Conservation (phyloP, 2,113 vertebrate genomes). For the Athene noctua region DNA sequence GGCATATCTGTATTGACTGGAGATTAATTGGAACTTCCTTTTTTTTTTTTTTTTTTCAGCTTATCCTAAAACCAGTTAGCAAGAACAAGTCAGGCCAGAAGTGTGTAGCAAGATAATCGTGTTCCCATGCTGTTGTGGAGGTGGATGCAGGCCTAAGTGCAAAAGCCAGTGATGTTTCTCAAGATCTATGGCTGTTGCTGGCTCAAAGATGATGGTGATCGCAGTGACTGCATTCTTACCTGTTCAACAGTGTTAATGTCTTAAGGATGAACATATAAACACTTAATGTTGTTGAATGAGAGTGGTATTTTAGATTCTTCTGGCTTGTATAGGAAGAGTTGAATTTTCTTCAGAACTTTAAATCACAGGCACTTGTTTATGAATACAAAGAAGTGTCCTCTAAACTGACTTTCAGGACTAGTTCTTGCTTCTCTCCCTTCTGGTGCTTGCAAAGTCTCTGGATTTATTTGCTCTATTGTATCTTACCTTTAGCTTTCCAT, state of each 20-base stretch:
- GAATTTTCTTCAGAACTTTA: not conserved
- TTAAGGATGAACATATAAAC: not conserved
- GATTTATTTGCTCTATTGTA: not conserved
- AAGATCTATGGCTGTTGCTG: not conserved
- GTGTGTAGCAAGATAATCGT: accelerated
- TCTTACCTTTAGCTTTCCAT: not conserved
- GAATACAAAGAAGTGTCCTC: not conserved
- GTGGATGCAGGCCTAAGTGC: not conserved
- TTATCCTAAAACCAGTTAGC: not conserved
- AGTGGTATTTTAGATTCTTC: not conserved
- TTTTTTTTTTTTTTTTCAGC: not conserved
- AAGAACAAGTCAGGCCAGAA: not conserved
- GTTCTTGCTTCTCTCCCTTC: not conserved
- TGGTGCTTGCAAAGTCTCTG: not conserved
- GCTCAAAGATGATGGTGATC: not conserved
- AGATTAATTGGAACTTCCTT: not conserved
- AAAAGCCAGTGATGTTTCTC: not conserved
- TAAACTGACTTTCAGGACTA: not conserved
- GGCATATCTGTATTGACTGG: not conserved
- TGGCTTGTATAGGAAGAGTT: not conserved
- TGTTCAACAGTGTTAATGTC: not conserved
- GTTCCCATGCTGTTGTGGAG: not conserved
- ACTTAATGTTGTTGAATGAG: not conserved
- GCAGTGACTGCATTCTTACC: not conserved
- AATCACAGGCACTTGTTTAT: not conserved